Conservation (phyloP, 1,140 invertebrate species). For the Habropoda laboriosa region DNA sequence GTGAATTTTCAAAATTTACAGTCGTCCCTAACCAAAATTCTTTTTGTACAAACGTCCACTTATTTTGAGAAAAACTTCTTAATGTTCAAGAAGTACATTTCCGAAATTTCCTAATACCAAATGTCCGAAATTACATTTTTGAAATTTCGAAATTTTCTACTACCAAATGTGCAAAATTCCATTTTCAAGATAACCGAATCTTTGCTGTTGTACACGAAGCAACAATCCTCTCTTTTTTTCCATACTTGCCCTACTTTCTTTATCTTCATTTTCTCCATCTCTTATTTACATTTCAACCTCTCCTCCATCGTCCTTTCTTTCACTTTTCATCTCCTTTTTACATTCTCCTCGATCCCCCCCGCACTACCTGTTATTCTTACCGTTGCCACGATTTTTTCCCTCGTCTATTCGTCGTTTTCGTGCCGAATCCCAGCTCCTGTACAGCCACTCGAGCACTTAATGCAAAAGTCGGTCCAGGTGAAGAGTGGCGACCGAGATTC, state of each 20-base stretch:
- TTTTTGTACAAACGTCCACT: too few relatives aligned
- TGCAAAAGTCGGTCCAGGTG: slow-evolving; percentile 34
- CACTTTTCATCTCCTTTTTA: background rate
- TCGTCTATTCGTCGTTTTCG: background rate
- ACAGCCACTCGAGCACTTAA: slow-evolving; percentile 12
- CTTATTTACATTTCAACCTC: background rate
- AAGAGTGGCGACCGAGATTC: slow-evolving; percentile 33
- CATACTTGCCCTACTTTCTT: background rate
- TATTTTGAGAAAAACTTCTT: too few relatives aligned
- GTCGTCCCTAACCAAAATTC: too few relatives aligned
- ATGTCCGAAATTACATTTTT: too few relatives aligned
- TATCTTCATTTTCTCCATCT: background rate
- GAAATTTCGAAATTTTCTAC: too few relatives aligned
- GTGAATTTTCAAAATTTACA: too few relatives aligned
- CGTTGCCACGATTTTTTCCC: background rate
- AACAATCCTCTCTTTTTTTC: background rate
- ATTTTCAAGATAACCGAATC: too few relatives aligned
- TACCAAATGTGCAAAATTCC: too few relatives aligned
- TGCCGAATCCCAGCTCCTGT: background rate
- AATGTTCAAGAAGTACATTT: too few relatives aligned
- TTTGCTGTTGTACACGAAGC: too few relatives aligned
- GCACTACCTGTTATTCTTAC: background rate
- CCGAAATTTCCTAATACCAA: too few relatives aligned
- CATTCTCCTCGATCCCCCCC: too few relatives aligned
- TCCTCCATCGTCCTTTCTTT: background rate